Conservation (phyloP, 2,797 vertebrate genomes). For the Odontamblyopus lacepedii region DNA sequence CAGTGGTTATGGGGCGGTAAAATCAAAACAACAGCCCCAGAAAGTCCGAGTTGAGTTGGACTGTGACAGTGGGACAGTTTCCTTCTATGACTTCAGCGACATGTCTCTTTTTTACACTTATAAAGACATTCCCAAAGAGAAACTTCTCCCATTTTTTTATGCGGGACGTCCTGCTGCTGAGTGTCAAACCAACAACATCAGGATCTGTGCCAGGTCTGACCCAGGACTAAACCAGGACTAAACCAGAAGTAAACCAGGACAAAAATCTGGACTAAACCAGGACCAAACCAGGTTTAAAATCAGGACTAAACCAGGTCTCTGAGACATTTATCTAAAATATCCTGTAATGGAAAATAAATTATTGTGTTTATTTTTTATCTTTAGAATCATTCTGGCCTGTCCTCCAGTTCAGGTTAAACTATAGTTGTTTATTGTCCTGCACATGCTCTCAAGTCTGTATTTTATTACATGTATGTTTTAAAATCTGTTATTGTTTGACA, state of each 20-base stretch:
- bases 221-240: background rate
- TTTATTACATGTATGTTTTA: no score
- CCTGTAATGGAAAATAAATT: no score
- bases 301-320: no score
- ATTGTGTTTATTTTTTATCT: no score
- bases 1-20: fast-evolving
- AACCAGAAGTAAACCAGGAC: background rate
- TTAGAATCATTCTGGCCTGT: no score
- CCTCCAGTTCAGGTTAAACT: no score
- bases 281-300: background rate
- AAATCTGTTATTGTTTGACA: no score
- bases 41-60: background rate
- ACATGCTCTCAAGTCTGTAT: no score
- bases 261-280: background rate
- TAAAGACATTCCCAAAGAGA: background rate
- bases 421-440: no score
- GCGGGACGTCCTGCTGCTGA: background rate
- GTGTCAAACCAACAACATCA: background rate
- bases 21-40: background rate
- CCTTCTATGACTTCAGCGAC: background rate
- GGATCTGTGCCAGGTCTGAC: background rate
- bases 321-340: no score
- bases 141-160: background rate
- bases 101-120: background rate
- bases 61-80: background rate